phyloP scores from a whole-genome alignment of 2,797 vertebrate species.

The Urocyon cinereoargenteus region DNA sequence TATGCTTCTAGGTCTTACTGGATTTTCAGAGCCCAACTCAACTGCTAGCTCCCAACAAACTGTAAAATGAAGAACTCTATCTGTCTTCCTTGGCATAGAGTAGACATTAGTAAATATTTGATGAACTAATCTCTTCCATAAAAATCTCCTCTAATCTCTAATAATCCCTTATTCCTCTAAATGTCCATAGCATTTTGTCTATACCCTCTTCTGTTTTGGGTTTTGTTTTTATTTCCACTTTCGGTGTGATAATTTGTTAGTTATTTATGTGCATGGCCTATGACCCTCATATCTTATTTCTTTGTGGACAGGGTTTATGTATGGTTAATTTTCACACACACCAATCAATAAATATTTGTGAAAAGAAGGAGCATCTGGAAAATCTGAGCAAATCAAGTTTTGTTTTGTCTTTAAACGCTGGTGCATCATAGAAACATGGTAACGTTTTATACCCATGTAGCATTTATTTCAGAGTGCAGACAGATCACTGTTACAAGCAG shows the following conservation, averaged over 20 bases:
- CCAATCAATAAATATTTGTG: neutral
- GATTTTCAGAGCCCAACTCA: constrained; percentile 41
- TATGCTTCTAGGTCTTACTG: neutral
- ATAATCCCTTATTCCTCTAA: neutral
- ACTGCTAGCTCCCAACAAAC: neutral
- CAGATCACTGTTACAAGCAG: neutral
- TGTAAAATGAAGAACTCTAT: neutral
- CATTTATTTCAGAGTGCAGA: neutral
- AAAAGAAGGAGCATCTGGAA: constrained; percentile 20
- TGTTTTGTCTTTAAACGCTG: constrained; percentile 19
- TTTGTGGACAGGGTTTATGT: neutral
- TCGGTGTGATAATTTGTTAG: neutral
- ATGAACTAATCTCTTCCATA: neutral
- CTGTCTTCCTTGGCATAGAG: neutral
- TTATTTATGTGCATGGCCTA: neutral
- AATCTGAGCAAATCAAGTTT: constrained; percentile 3
- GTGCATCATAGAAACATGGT: neutral
- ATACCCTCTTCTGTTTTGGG: neutral
- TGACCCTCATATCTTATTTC: neutral
- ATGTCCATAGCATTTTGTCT: neutral
- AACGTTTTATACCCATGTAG: neutral
- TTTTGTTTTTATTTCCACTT: neutral
- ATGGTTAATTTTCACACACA: constrained; percentile 30
- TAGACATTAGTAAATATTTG: neutral
- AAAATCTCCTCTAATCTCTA: neutral